Conservation (phyloP, 92 coral and sea anemone species). For the Montipora capitata region DNA sequence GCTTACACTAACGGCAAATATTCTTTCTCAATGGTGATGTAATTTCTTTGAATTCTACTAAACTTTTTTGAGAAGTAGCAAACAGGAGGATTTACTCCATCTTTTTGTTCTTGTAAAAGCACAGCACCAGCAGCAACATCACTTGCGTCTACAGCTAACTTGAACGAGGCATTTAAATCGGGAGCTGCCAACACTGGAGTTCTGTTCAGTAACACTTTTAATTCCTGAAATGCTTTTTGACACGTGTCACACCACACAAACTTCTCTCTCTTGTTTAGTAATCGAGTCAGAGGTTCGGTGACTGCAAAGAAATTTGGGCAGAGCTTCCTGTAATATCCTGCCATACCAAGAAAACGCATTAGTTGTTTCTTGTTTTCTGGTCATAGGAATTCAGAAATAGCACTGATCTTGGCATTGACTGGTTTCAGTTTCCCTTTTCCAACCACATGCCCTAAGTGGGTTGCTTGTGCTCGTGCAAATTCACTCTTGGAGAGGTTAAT, state of each 20-base stretch:
- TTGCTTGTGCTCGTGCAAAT: no score
- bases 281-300: constrained; percentile 53
- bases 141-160: constrained; percentile 76
- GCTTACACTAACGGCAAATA: constrained; percentile 55
- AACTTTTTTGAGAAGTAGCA: not conserved
- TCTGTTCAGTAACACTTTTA: constrained; percentile 54
- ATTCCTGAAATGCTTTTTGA: constrained; percentile 63
- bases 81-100: constrained; percentile 36
- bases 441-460: no score
- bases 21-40: constrained; percentile 54
- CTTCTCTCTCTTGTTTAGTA: constrained; percentile 42
- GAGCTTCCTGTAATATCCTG: constrained; percentile 70
- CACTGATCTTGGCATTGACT: constrained; percentile 30
- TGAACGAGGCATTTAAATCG: constrained; percentile 44
- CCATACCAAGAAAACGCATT: no score
- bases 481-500: no score
- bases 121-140: constrained; percentile 71
- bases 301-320: constrained; percentile 60
- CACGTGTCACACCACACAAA: constrained; percentile 62
- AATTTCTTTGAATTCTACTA: constrained; percentile 27
- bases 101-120: constrained; percentile 26
- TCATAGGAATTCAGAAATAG: constrained; percentile 32
- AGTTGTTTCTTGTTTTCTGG: constrained; percentile 29
- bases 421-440: no score
- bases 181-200: constrained; percentile 76